Percentiles rank a stretch among this genome's conserved stretches.
Evolutionary conservation across 2,888 invertebrate genomes (phyloP).

Genomic region (Rotaria magnacalcarata): DNA sequence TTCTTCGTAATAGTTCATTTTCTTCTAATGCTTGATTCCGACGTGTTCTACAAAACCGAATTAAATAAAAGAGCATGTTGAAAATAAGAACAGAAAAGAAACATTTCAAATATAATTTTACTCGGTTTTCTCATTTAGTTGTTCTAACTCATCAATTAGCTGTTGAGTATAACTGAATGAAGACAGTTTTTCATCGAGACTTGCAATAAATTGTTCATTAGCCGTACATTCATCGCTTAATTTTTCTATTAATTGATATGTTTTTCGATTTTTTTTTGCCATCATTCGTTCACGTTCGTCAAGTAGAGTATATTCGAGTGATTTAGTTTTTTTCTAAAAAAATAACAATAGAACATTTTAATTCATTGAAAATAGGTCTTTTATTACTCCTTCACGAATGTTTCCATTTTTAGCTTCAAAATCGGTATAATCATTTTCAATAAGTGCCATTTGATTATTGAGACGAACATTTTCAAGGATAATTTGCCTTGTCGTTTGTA

Average conservation of each 20-base stretch:
- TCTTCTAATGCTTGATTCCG: background rate
- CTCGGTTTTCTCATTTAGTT: background rate
- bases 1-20: conserved; percentile 28
- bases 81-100: background rate
- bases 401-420: background rate
- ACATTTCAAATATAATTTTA: background rate
- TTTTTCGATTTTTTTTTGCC: conserved; percentile 12
- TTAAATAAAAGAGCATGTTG: background rate
- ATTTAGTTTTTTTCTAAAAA: background rate
- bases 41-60: background rate
- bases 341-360: too few species aligned
- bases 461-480: conserved; percentile 34
- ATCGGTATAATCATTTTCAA: conserved; percentile 15
- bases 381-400: background rate
- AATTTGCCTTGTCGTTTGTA: conserved; percentile 25
- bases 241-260: conserved; percentile 29
- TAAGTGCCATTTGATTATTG: conserved; percentile 3
- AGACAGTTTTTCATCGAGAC: background rate
- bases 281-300: conserved; percentile 37
- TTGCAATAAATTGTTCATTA: background rate
- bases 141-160: conserved; percentile 20
- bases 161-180: background rate
- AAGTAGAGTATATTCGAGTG: conserved; percentile 10
- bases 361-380: too few species aligned
- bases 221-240: conserved; percentile 11